Evolutionary conservation across 2,888 invertebrate species (phyloP).

Genomic region (Dasysyrphus tricinctus): DNA sequence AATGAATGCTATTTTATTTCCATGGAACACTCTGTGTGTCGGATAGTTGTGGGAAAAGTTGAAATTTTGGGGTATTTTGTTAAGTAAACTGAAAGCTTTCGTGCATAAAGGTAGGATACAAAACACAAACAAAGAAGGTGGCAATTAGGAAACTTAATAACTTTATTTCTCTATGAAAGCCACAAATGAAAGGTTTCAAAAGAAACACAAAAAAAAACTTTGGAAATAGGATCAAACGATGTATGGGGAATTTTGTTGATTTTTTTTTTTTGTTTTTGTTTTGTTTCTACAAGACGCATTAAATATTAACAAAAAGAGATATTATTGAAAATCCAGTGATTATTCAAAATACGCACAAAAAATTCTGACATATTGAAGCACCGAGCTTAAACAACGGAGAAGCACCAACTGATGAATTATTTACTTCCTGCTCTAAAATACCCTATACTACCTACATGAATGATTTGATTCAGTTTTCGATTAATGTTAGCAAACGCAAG

Average conservation of each 20-base stretch:
- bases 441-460: no score
- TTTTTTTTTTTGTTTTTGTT: no score
- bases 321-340: no score
- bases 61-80: constrained; percentile 45
- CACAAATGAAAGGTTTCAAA: constrained; percentile 35
- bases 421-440: no score
- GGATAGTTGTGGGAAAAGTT: constrained; percentile 34
- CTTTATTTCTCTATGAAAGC: constrained; percentile 28
- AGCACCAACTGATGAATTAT: no score
- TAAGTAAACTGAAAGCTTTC: constrained; percentile 50
- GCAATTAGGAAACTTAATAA: constrained; percentile 54
- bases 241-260: not conserved
- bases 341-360: no score
- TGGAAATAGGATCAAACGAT: constrained; percentile 4
- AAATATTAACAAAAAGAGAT: no score
- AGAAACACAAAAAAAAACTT: not conserved
- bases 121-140: constrained; percentile 35
- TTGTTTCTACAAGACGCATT: no score
- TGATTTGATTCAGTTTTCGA: no score
- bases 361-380: no score
- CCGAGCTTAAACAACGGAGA: no score
- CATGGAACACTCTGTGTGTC: not conserved
- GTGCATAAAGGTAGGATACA: constrained; percentile 18
- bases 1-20: constrained; percentile 36
- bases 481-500: no score